Percentiles rank a stretch among this genome's conserved stretches.
Evolutionary conservation across 1,140 invertebrate species (phyloP).

Genomic region (Eulimnadia texana): DNA sequence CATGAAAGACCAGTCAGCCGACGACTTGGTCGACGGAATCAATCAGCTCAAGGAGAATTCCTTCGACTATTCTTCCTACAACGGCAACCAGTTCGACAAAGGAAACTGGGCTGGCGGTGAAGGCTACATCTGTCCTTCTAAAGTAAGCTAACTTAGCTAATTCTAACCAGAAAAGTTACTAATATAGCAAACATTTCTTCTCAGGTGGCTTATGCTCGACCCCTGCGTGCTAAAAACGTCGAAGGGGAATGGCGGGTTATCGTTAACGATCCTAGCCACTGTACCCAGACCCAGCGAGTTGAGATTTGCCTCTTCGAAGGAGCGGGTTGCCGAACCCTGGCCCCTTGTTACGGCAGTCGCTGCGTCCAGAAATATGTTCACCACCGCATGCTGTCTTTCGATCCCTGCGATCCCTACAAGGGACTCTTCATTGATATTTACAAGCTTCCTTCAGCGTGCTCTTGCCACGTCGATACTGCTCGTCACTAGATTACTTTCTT

Average conservation of each 20-base stretch:
- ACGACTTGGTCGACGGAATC: slow-evolving; percentile 21
- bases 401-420: slow-evolving; percentile 24
- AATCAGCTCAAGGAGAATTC: slow-evolving; percentile 16
- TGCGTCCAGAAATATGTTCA: slow-evolving; percentile 24
- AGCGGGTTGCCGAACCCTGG: slow-evolving; percentile 22
- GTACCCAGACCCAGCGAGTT: slow-evolving; percentile 23
- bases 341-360: slow-evolving; percentile 23
- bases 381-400: slow-evolving; percentile 24
- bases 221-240: slow-evolving; percentile 25
- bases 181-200: neutral
- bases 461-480: slow-evolving; percentile 21
- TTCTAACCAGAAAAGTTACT: neutral
- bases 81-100: slow-evolving; percentile 18
- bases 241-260: slow-evolving; percentile 25
- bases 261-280: slow-evolving; percentile 22
- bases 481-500: slow-evolving; percentile 5
- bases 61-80: slow-evolving; percentile 20
- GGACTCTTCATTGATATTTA: slow-evolving; percentile 26
- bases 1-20: slow-evolving; percentile 22
- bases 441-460: slow-evolving; percentile 24
- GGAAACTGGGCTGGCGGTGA: slow-evolving; percentile 22
- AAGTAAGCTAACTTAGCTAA: too few relatives aligned
- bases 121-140: slow-evolving; percentile 28
- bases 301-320: slow-evolving; percentile 23
- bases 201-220: slow-evolving; percentile 27